A percentile compares a stretch with the other conserved stretches of the same genome.
Evolutionary conservation across 1,140 invertebrate genomes (phyloP).

Genomic region (Dysdera silvatica): DNA sequence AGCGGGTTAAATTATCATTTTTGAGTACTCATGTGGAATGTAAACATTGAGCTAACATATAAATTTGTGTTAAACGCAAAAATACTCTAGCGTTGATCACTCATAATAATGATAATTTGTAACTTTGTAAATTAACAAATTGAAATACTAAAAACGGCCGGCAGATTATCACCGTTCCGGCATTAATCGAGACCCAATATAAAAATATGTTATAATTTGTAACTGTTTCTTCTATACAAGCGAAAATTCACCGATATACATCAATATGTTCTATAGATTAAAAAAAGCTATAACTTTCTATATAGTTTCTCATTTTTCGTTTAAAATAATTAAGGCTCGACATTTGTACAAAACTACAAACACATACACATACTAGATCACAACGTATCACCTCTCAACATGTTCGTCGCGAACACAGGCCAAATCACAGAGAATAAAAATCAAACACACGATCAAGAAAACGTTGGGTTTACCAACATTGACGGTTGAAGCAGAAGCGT

Average conservation of each 20-base stretch:
- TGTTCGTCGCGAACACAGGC: neutral
- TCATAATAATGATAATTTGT: too few relatives aligned
- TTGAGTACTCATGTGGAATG: too few relatives aligned
- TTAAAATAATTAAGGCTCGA: conserved; percentile 19
- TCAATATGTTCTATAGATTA: conserved; percentile 11
- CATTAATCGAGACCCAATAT: too few relatives aligned
- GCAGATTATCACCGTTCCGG: too few relatives aligned
- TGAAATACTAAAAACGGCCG: too few relatives aligned
- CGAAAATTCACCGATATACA: conserved; percentile 27
- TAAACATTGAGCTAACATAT: too few relatives aligned
- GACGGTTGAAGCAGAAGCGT: too few relatives aligned
- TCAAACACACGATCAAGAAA: conserved; percentile 10
- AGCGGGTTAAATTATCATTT: too few relatives aligned
- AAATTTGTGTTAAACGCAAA: too few relatives aligned
- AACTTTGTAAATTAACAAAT: too few relatives aligned
- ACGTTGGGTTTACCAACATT: too few relatives aligned
- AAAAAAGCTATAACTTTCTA: conserved; percentile 18
- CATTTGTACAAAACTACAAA: conserved; percentile 25
- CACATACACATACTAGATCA: conserved; percentile 26
- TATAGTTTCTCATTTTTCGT: conserved; percentile 7
- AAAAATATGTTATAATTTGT: conserved; percentile 28
- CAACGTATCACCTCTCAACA: conserved; percentile 3
- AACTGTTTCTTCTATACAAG: conserved; percentile 30
- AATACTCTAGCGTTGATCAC: too few relatives aligned
- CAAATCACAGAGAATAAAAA: conserved; percentile 23